Base-by-base conservation (phyloP, 1,140 invertebrate genomes). In the Neodiprion virginianus region DNA sequence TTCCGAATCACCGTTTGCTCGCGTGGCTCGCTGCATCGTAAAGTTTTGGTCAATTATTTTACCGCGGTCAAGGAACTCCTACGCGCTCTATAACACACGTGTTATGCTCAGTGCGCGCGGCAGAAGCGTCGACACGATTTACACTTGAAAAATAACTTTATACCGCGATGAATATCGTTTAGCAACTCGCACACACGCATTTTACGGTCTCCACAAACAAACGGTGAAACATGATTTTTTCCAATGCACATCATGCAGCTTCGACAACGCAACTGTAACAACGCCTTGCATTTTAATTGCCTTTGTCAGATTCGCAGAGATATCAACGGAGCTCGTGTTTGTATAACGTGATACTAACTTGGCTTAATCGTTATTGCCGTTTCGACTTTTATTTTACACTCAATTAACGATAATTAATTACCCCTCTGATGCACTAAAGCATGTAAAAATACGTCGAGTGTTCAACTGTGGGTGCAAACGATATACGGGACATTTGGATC, bases 21-120 rank as follows among this genome's bases (percentile, higher is more conserved):
- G 17, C 17, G 17, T 21, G 17, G 17, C 17, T 21, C 17, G 17
- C 28, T 40, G 28, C 28, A 40, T 40, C 28, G 5, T 1, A 5
- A 40, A 40, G 28, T 40, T 17, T 61, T 61, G 80, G 84, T 76
- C 87, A 88, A 75, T 87, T 86, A 80, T 88, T 88, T 85, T 77
- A 21, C 87, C 12, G 71, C 72, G 23, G 28, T 14, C 12, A 71
- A 61, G n/a, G 53, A 61, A 61, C 53, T 76, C 85, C 80, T 88
- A 84, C 78, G 82, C 86, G 87, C 87, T 89, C 87, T 88, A 81
- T 82, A 88, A 88, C 87, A 82, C 87, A 86, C 84, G 84, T 82
- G 84, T 88, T 87, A 86, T 68, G n/a, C 65, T 21, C 28, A 48
- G 28, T 65, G 47, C 28, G 65, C 14, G 11, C n/a, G 71, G 14